Conservation (phyloP, 1,140 invertebrate species). For the Manduca sexta region DNA sequence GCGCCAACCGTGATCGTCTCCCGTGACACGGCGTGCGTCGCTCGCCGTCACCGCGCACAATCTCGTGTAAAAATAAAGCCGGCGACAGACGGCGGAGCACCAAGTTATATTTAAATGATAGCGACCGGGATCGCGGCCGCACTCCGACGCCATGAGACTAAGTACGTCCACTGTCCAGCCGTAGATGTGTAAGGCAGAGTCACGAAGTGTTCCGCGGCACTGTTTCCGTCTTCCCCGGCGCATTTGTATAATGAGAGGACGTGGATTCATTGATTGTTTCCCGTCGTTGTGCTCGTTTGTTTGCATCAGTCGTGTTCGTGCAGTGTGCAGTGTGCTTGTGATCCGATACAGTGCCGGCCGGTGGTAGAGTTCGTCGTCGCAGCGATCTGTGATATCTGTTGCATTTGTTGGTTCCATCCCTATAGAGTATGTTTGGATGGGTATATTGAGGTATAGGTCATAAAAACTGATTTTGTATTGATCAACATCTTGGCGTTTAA, state of each 20-base stretch:
- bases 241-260: conserved; percentile 33
- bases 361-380: too few relatives aligned
- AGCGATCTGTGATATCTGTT: too few relatives aligned
- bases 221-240: conserved; percentile 20
- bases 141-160: conserved; percentile 60
- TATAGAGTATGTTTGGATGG: too few relatives aligned
- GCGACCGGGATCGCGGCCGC: conserved; percentile 43
- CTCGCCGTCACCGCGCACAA: conserved; percentile 39
- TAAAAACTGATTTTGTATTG: too few relatives aligned
- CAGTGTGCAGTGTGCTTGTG: not conserved
- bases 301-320: not conserved
- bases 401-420: too few relatives aligned
- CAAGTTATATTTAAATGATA: conserved; percentile 72
- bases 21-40: conserved; percentile 43
- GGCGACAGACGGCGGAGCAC: conserved; percentile 60
- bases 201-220: not conserved
- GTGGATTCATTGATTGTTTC: conserved; percentile 41
- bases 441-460: too few relatives aligned
- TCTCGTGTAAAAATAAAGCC: conserved; percentile 68
- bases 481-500: too few relatives aligned
- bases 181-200: conserved; percentile 2
- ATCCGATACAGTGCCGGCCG: not conserved
- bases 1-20: conserved; percentile 19
- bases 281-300: conserved; percentile 34
- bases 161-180: conserved; percentile 51